Evolutionary conservation across 2,113 vertebrate genomes (phyloP), one percentile per base, ranked within the genome.

Genomic region (Prietella phreatophila): DNA sequence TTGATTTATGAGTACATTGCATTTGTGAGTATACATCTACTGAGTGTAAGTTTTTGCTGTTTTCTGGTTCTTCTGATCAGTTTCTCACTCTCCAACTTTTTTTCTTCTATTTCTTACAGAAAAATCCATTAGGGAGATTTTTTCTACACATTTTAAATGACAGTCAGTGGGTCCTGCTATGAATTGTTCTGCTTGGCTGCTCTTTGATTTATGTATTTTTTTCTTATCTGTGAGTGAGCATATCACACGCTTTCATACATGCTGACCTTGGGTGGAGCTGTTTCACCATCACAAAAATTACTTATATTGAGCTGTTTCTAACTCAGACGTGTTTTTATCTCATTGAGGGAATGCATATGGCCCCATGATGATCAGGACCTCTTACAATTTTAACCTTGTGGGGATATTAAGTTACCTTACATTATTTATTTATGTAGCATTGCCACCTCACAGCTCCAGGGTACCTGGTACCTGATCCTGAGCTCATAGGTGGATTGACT

Each of bases 101-200:
- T 63, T 63, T 75, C 27, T 85, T 3, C 83, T 15, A 84, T 65
- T 30, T 82, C 71, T 33, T 39, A 47, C 75, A 90, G 89, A 33
- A 55, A 82, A 90, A 73, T 83, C 95, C 94, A 92, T 95, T 95
- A 96, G 95, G 93, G 93, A 94, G 94, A 94, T 95, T 95, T 67
- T 88, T 92, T 42, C 93, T 91, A 30, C 85, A 81, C 94, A 94
- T 93, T 84, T 87, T 78, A 88, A 73, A 56, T 53, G 61, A 65
- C 88, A 85, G 50, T 55, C 33, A 73, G 33, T 0, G 25, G 27
- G 15, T 88, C 71, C 42, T 78, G 67, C 80, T 89, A 11, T 71
- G 71, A 55, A 39, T 82, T 82, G 8, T 80, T 82, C 8, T 85
- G 15, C 42, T 90, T 86, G 1, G 90, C 85, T 85, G 4, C 83